These are phyloP conservation scores for Aphaenogaster rudis DNA, from an alignment of 1,140 invertebrate genomes.

Conservation along the genomic window DNA sequence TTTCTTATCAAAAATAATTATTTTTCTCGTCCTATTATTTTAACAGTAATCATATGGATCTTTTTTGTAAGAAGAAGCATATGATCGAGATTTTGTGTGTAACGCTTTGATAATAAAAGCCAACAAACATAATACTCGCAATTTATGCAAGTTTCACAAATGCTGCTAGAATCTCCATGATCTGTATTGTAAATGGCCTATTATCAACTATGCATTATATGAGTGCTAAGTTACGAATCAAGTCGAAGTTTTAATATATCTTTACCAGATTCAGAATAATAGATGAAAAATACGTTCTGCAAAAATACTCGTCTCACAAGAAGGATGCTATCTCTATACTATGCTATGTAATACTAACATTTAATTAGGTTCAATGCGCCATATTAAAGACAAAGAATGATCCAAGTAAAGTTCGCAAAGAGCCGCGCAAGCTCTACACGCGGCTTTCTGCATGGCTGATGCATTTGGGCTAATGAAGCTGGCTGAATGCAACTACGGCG, in stretches of 20 bases:
- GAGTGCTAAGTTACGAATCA: background rate
- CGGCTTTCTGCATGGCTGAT: slow-evolving; percentile 29
- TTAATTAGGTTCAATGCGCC: slow-evolving; percentile 26
- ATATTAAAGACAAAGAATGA: slow-evolving; percentile 32
- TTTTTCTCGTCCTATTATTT: background rate
- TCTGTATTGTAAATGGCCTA: background rate
- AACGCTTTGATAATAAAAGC: background rate
- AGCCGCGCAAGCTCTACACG: background rate
- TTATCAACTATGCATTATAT: background rate
- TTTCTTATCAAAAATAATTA: background rate
- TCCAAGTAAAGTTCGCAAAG: slow-evolving; percentile 18
- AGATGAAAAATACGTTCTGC: background rate
- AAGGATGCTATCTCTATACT: no score
- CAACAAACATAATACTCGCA: background rate
- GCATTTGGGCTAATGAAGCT: slow-evolving; percentile 45
- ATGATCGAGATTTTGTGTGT: background rate
- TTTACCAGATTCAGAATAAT: background rate
- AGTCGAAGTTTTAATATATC: background rate
- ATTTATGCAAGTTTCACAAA: slow-evolving; percentile 12
- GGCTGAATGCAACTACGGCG: slow-evolving; percentile 37
- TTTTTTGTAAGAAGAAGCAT: background rate
- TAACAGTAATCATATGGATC: background rate
- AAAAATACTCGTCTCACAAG: slow-evolving; percentile 28
- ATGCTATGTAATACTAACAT: background rate
- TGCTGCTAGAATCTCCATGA: background rate